phyloP scores from a whole-genome alignment of 2,888 invertebrate species.

The Vanessa cardui region DNA sequence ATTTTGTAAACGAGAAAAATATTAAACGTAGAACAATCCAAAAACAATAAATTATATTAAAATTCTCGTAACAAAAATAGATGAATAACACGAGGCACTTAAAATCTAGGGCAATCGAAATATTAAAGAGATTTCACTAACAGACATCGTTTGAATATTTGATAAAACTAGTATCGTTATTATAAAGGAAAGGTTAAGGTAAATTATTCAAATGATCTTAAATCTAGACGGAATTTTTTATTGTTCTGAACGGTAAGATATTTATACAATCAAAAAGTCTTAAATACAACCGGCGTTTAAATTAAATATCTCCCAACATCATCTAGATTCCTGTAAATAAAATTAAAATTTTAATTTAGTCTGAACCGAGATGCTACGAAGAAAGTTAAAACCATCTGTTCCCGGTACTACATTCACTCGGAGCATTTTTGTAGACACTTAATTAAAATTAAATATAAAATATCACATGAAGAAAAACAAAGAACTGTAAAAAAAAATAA shows the following conservation, averaged over 20 bases:
- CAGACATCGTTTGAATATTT: too few relatives aligned
- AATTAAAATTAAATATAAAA: too few relatives aligned
- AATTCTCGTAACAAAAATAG: slow-evolving; percentile 10
- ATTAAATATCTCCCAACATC: background rate
- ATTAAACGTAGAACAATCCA: too few relatives aligned
- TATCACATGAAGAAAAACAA: too few relatives aligned
- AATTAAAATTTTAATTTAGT: slow-evolving; percentile 11
- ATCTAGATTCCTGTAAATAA: background rate
- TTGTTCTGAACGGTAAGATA: background rate
- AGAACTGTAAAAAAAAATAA: too few relatives aligned
- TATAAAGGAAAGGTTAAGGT: too few relatives aligned
- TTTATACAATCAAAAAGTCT: background rate
- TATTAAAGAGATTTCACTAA: slow-evolving; percentile 20
- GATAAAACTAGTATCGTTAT: too few relatives aligned
- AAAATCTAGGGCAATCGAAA: slow-evolving; percentile 27
- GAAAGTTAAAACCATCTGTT: background rate
- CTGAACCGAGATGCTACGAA: background rate
- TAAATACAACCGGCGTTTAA: background rate
- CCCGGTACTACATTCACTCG: background rate
- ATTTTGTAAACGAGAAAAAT: too few relatives aligned
- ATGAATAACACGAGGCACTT: slow-evolving; percentile 23
- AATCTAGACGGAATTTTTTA: too few relatives aligned
- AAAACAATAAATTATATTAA: too few relatives aligned
- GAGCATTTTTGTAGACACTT: background rate
- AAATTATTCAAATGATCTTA: too few relatives aligned